These are phyloP conservation scores for Drosophila pandora DNA, from an alignment of 1,140 invertebrate species.

Conservation along the genomic window DNA sequence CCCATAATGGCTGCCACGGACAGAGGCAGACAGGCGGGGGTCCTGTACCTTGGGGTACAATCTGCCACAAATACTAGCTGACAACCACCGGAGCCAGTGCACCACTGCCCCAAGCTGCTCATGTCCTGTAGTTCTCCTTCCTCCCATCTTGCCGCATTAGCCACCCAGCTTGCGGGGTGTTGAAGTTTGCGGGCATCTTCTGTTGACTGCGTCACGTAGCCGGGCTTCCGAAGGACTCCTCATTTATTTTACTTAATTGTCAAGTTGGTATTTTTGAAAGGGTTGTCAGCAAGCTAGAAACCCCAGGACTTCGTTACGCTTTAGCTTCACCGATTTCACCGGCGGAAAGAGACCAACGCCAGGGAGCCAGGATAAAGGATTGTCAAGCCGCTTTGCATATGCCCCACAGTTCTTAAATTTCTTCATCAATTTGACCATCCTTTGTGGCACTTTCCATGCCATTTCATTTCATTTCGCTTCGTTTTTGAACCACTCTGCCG, in stretches of 20 bases:
- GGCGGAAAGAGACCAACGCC: slow-evolving; percentile 4
- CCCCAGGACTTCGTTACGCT: slow-evolving; percentile 31
- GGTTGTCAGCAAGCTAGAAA: slow-evolving; percentile 60
- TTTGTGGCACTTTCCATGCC: slow-evolving; percentile 43
- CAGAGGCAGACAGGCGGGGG: slow-evolving; percentile 27
- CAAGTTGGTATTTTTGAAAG: slow-evolving; percentile 75
- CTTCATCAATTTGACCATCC: slow-evolving; percentile 36
- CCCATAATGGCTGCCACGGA: slow-evolving; percentile 75
- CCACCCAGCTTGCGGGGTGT: slow-evolving; percentile 47
- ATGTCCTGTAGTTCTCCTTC: neutral
- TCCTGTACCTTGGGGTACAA: slow-evolving; percentile 76
- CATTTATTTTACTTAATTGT: slow-evolving; percentile 82
- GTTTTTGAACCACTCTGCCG: slow-evolving; percentile 17
- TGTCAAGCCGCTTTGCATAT: slow-evolving; percentile 7
- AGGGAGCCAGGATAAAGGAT: slow-evolving; percentile 16
- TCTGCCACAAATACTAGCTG: slow-evolving; percentile 71
- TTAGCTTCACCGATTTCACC: slow-evolving; percentile 40
- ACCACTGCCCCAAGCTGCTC: neutral
- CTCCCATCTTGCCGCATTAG: slow-evolving; percentile 3
- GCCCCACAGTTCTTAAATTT: slow-evolving; percentile 25
- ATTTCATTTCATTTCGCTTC: slow-evolving; percentile 33
- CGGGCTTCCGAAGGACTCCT: slow-evolving; percentile 56
- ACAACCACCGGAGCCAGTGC: slow-evolving; percentile 33
- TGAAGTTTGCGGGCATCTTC: slow-evolving; percentile 73
- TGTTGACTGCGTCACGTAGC: slow-evolving; percentile 65